Evolutionary conservation across 2,113 vertebrate species (phyloP).

Genomic region (Rhipidura dahli): DNA sequence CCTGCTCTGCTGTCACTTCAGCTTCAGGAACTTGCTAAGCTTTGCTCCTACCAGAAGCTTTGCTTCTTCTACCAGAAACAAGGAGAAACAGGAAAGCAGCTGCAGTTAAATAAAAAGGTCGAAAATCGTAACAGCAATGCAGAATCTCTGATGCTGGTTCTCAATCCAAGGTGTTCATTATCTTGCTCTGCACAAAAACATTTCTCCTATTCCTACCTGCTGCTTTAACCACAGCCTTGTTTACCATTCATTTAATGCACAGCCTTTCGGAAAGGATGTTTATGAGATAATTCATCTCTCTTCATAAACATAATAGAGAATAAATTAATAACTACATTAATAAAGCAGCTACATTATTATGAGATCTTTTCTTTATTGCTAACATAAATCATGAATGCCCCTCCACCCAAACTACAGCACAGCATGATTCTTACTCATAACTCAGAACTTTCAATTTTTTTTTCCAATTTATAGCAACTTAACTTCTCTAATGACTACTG

Average conservation of each 20-base stretch:
- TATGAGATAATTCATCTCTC: background rate
- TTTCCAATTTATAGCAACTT: background rate
- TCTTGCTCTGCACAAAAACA: background rate
- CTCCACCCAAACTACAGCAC: background rate
- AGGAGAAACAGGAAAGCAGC: background rate
- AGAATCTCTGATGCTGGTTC: background rate
- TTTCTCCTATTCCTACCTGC: background rate
- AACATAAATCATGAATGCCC: background rate
- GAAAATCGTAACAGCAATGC: background rate
- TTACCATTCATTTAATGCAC: background rate
- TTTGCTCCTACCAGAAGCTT: background rate
- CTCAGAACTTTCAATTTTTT: background rate
- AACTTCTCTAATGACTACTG: background rate
- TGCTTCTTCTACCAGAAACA: background rate
- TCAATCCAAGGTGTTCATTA: background rate
- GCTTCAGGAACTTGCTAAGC: background rate
- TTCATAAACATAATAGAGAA: background rate
- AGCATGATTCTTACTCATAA: background rate
- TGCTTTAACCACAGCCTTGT: background rate
- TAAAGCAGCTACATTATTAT: background rate
- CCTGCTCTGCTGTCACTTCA: background rate
- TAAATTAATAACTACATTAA: constrained; percentile 5
- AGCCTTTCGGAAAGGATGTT: background rate
- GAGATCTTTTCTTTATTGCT: background rate
- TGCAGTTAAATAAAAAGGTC: background rate